Base-by-base conservation (phyloP, 2,113 vertebrate genomes). In the Numenius arquata region DNA sequence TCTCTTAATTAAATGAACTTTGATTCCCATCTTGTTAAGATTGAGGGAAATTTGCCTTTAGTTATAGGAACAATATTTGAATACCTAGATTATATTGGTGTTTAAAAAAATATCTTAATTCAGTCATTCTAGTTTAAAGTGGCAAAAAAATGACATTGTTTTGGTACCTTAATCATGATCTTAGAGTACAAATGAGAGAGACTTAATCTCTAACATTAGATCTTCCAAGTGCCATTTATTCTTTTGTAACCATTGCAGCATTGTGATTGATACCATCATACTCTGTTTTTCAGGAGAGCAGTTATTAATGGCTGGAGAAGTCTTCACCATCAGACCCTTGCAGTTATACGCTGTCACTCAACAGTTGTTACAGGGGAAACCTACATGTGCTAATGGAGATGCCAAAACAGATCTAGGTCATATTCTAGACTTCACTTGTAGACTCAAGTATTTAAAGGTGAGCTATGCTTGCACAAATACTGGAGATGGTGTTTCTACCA, bases 361-460 rank as follows among this genome's bases (percentile, higher is more conserved):
- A 91, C 99, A 99, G 91, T 98, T 99, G 41, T 98, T 98, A 18
- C 98, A 98, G 75, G 99, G 99, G 91, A 99, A 99, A 80, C 99
- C 99, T 15, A 99, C 99, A 0, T 99, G 99, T 84, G 98, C 98
- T 88, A 99, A 98, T 8, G 99, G 99, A 86, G 99, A 99, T 58
- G 99, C 99, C 98, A 99, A 98, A 96, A 99, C 99, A 14, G 99
- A 99, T 97, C 98, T 99, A 7, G 99, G 99, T 26, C 99, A 99
- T 96, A 99, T 99, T 95, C 98, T 99, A 68, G 99, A 99, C 98
- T 99, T 99, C 97, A 99, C 99, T 68, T 99, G 99, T 96, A 97
- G 99, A 66, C 99, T 99, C 79, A 99, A 98, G 89, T 99, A 99
- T 97, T 98, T 99, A 67, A 99, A 99, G 99, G 99, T 99, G 98